phyloP scores from a whole-genome alignment of 2,888 invertebrate species.

The Dicyrtomina minuta region DNA sequence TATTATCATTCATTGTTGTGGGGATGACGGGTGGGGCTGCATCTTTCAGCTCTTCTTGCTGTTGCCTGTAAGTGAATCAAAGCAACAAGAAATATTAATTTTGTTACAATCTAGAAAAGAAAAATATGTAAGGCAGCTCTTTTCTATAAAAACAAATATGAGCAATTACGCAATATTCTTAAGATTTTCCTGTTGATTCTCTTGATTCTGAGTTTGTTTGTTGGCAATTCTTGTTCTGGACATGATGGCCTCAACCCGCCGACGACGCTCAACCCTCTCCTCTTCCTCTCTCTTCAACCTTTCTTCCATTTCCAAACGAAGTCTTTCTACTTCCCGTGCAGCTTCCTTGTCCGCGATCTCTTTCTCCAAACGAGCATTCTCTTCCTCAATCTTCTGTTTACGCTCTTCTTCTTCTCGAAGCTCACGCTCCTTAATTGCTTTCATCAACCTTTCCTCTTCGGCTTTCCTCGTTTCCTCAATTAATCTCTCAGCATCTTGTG shows the following conservation, averaged over 20 bases:
- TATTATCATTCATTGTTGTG: conserved; percentile 27
- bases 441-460: conserved; percentile 82
- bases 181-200: conserved; percentile 30
- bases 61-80: conserved; percentile 19
- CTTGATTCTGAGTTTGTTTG: conserved; percentile 3
- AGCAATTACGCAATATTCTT: conserved; percentile 27
- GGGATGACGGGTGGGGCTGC: conserved; percentile 16
- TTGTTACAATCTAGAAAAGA: neutral
- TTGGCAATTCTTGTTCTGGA: conserved; percentile 69
- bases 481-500: conserved; percentile 75
- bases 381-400: conserved; percentile 65
- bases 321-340: conserved; percentile 59
- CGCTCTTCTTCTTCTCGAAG: conserved; percentile 73
- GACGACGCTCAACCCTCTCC: conserved; percentile 82
- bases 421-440: conserved; percentile 74
- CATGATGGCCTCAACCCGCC: conserved; percentile 91
- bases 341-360: conserved; percentile 74
- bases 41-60: conserved; percentile 12
- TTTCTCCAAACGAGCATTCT: conserved; percentile 74
- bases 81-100: neutral
- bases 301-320: conserved; percentile 80
- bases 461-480: conserved; percentile 76
- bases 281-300: conserved; percentile 81
- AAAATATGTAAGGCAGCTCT: no score
- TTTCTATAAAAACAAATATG: neutral